Evolutionary conservation across 2,888 invertebrate species (phyloP).

Genomic region (Cantharis flavilabris): DNA sequence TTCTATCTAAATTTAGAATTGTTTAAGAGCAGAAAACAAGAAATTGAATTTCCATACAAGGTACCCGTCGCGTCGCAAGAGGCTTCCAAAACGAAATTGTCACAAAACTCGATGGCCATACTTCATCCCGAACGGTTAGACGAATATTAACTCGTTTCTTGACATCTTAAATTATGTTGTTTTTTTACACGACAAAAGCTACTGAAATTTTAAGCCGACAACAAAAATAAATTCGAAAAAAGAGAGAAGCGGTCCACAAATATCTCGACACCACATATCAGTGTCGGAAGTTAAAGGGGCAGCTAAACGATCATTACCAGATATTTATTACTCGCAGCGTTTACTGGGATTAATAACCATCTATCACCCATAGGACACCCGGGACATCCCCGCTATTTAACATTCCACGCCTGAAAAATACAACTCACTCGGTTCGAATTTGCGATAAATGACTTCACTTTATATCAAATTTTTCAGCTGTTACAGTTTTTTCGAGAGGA

Average conservation of each 20-base stretch:
- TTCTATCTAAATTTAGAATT: constrained; percentile 29
- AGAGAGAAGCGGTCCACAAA: constrained; percentile 48
- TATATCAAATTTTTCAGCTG: constrained; percentile 21
- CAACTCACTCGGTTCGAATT: constrained; percentile 25
- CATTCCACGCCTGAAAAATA: constrained; percentile 44
- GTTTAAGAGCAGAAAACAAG: constrained; percentile 7
- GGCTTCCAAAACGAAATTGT: neutral
- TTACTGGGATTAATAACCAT: constrained; percentile 52
- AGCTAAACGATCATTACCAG: constrained; percentile 56
- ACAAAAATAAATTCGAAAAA: constrained; percentile 8
- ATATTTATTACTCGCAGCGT: constrained; percentile 54
- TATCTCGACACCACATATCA: constrained; percentile 50
- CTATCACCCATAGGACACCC: constrained; percentile 46
- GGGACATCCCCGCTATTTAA: constrained; percentile 48
- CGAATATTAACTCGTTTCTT: neutral
- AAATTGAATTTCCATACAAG: neutral
- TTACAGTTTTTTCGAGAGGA: constrained; percentile 6
- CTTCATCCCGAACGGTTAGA: neutral
- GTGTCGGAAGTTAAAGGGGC: constrained; percentile 55
- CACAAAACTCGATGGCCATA: neutral
- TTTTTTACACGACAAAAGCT: constrained; percentile 7
- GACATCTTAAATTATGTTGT: constrained; percentile 3
- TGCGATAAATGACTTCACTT: constrained; percentile 24
- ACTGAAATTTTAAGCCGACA: constrained; percentile 18
- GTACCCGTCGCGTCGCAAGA: neutral